phyloP scores from a whole-genome alignment of 2,113 vertebrate species.

The Calyptomena viridis region DNA sequence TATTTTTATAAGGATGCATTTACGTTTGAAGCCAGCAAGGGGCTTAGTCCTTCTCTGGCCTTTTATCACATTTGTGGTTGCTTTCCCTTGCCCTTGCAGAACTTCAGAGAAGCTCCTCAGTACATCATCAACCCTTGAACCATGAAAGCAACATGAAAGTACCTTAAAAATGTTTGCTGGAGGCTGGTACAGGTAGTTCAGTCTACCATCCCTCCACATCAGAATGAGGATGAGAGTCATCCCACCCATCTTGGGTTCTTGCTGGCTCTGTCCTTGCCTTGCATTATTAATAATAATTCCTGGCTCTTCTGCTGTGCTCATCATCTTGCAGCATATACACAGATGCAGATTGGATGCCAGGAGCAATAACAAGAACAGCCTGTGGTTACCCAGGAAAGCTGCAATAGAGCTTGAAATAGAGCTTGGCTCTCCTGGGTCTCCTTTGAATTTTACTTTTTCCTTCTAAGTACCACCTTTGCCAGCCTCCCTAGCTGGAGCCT shows the following conservation, averaged over 20 bases:
- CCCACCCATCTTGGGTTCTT: background rate
- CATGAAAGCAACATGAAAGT: background rate
- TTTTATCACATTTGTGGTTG: slow-evolving; percentile 11
- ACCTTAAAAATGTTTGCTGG: background rate
- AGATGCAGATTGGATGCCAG: background rate
- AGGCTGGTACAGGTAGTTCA: background rate
- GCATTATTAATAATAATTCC: background rate
- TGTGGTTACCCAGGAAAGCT: background rate
- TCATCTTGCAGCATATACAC: background rate
- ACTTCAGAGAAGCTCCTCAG: background rate
- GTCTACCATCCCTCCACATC: background rate
- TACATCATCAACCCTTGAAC: background rate
- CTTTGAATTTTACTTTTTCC: background rate
- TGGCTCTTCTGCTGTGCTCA: background rate
- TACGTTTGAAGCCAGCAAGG: slow-evolving; percentile 25
- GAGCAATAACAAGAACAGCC: background rate
- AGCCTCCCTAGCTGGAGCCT: background rate
- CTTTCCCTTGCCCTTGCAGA: slow-evolving; percentile 13
- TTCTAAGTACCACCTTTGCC: background rate
- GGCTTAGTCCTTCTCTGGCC: background rate
- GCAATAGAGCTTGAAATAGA: background rate
- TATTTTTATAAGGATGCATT: slow-evolving; percentile 14
- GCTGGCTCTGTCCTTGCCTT: background rate
- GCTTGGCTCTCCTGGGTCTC: background rate
- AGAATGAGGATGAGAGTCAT: background rate